These are phyloP conservation scores for Ormyrus rosae DNA, from an alignment of 2,888 invertebrate species.

Conservation along the genomic window DNA sequence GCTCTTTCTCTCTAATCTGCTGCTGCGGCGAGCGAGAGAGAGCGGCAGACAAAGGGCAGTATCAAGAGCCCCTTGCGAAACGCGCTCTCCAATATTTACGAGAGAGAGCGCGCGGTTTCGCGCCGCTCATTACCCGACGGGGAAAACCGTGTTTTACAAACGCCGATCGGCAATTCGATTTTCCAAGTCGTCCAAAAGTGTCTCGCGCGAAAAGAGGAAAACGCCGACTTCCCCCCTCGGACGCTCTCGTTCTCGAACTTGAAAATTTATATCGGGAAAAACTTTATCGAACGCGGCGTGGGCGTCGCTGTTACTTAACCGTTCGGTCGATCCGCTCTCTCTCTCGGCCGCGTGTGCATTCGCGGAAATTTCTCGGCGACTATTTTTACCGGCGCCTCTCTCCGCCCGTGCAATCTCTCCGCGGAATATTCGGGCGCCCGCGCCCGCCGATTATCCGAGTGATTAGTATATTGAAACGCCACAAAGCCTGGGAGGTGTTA, in stretches of 20 bases:
- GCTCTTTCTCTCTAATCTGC: conserved; percentile 63
- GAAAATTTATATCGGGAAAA: conserved; percentile 30
- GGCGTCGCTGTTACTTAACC: conserved; percentile 36
- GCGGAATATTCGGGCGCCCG: background rate
- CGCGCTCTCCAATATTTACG: conserved; percentile 53
- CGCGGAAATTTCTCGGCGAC: conserved; percentile 35
- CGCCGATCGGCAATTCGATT: background rate
- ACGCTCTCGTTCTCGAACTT: conserved; percentile 39
- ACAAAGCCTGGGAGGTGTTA: background rate
- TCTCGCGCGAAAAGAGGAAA: background rate
- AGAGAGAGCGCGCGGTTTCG: background rate
- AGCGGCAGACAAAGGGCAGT: conserved; percentile 34
- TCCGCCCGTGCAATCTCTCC: background rate
- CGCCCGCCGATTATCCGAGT: conserved; percentile 2
- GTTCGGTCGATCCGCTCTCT: background rate
- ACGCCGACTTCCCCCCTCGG: background rate
- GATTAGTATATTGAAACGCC: background rate
- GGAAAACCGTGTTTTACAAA: background rate
- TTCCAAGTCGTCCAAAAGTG: background rate
- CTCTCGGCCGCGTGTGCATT: background rate
- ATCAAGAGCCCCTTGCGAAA: conserved; percentile 48
- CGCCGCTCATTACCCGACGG: conserved; percentile 16
- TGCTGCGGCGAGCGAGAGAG: conserved; percentile 40
- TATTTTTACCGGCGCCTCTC: conserved; percentile 31
- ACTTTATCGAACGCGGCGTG: conserved; percentile 4